Evolutionary conservation across 2,113 vertebrate species (phyloP).

Genomic region (Pholis gunnellus): DNA sequence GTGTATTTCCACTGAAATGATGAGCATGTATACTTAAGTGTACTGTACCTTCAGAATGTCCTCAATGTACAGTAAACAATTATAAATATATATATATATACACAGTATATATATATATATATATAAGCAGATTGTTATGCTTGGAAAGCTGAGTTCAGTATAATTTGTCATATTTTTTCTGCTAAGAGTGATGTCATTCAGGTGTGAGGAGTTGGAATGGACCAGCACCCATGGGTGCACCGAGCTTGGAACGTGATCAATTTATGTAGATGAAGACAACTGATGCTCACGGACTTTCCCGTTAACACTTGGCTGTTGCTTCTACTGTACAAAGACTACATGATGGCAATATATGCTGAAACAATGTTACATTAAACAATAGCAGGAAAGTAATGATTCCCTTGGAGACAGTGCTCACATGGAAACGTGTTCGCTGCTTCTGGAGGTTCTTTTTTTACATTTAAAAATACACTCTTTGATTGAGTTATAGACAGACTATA

Average conservation of each 20-base stretch:
- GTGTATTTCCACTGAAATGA: background rate
- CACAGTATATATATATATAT: background rate
- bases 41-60: background rate
- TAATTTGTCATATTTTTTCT: slow-evolving; percentile 1
- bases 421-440: background rate
- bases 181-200: slow-evolving; percentile 13
- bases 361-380: background rate
- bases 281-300: slow-evolving; percentile 8
- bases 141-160: background rate
- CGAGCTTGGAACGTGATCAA: background rate
- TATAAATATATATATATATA: too few species aligned
- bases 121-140: slow-evolving; percentile 1
- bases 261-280: slow-evolving; percentile 13
- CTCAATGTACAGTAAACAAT: background rate
- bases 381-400: background rate
- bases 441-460: too few species aligned
- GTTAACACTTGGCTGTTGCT: slow-evolving; percentile 26
- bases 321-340: background rate
- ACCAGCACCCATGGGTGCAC: slow-evolving; percentile 9
- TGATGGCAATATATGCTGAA: background rate
- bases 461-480: too few species aligned
- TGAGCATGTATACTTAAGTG: background rate
- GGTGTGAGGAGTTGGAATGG: slow-evolving; percentile 11
- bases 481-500: too few species aligned
- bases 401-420: background rate